Evolutionary conservation across 2,797 vertebrate species (phyloP).

Genomic region (Mus minutoides): DNA sequence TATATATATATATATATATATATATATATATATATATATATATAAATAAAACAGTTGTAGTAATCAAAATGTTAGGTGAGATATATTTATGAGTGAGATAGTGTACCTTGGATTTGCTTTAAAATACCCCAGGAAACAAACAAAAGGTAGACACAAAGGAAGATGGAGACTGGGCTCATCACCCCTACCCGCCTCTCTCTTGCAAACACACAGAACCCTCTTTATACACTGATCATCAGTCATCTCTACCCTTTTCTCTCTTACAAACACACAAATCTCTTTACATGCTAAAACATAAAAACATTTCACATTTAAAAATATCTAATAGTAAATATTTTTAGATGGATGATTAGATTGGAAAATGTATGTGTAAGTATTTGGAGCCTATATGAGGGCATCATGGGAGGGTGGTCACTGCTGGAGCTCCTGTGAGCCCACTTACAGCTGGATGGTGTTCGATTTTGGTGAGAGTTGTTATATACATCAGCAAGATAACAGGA

Average conservation of each 20-base stretch:
- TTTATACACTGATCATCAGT: neutral
- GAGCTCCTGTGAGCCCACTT: too few relatives aligned
- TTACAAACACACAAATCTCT: neutral
- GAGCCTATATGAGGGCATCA: neutral
- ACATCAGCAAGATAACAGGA: neutral
- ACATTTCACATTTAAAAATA: neutral
- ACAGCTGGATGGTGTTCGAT: neutral
- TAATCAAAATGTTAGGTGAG: neutral
- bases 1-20: neutral
- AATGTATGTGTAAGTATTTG: neutral
- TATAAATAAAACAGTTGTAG: neutral
- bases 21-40: neutral
- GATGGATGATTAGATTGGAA: neutral
- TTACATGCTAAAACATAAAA: neutral
- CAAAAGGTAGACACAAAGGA: neutral
- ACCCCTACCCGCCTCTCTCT: neutral
- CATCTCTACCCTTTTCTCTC: neutral
- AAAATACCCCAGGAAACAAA: neutral
- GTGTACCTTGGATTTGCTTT: neutral
- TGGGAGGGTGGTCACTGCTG: neutral
- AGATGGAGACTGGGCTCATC: neutral
- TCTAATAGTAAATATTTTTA: neutral
- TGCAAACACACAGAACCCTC: neutral
- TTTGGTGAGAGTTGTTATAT: neutral
- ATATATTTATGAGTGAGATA: neutral